These are phyloP conservation scores for Ochropleura leucogaster DNA, from an alignment of 2,888 invertebrate genomes.

Conservation along the genomic window DNA sequence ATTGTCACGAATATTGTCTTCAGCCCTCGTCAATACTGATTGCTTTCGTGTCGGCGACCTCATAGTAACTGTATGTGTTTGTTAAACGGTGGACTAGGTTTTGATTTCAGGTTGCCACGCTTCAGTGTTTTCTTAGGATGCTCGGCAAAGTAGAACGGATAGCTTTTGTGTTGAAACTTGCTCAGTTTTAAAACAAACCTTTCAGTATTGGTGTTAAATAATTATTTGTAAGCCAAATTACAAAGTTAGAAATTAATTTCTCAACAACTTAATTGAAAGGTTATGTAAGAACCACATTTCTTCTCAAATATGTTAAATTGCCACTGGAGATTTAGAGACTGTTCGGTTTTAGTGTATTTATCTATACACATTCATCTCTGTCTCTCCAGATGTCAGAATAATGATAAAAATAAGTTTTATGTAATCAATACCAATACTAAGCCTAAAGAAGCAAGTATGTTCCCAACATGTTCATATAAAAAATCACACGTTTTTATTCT, in stretches of 20 bases:
- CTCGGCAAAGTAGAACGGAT: slow-evolving; percentile 33
- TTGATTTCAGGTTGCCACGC: slow-evolving; percentile 42
- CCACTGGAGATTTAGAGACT: background rate
- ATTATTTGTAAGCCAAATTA: slow-evolving; percentile 7
- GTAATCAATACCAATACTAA: slow-evolving; percentile 26
- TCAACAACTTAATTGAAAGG: slow-evolving; percentile 18
- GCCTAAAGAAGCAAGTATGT: slow-evolving; percentile 1
- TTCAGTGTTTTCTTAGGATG: slow-evolving; percentile 41
- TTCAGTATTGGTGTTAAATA: slow-evolving; percentile 6
- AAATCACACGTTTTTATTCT: slow-evolving; percentile 42
- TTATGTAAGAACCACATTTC: slow-evolving; percentile 4
- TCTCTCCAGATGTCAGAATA: slow-evolving; percentile 15
- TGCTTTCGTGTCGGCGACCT: slow-evolving; percentile 47
- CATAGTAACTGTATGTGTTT: slow-evolving; percentile 38
- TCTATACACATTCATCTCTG: slow-evolving; percentile 15
- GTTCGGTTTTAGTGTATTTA: slow-evolving; percentile 10
- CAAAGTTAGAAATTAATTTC: slow-evolving; percentile 19
- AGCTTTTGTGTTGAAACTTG: slow-evolving; percentile 33
- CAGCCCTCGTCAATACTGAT: slow-evolving; percentile 35
- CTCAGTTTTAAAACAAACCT: slow-evolving; percentile 10
- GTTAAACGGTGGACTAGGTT: slow-evolving; percentile 41
- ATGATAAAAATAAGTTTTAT: slow-evolving; percentile 33
- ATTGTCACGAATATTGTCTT: slow-evolving; percentile 27
- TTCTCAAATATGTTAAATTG: background rate
- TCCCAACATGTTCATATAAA: slow-evolving; percentile 41